Conservation (phyloP, 2,888 invertebrate species). For the Argynnis bischoffii region DNA sequence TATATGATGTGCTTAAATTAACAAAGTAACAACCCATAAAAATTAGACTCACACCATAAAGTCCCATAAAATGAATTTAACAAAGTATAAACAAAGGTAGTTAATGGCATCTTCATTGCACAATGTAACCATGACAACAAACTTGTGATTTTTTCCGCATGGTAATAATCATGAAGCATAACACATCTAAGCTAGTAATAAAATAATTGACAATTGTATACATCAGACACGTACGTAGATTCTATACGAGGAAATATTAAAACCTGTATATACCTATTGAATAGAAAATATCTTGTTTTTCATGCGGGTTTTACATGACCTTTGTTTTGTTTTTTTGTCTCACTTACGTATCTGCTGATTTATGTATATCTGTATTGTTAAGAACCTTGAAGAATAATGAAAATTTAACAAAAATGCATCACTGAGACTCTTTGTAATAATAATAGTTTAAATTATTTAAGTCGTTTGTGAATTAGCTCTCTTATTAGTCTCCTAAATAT, state of each 20-base stretch:
- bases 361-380: slow-evolving; percentile 46
- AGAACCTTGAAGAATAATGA: slow-evolving; percentile 55
- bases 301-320: slow-evolving; percentile 53
- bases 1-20: background rate
- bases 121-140: slow-evolving; percentile 40
- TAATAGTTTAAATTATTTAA: background rate
- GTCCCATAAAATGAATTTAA: slow-evolving; percentile 11
- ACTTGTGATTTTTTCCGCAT: slow-evolving; percentile 38
- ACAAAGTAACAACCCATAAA: slow-evolving; percentile 13
- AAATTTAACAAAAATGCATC: slow-evolving; percentile 2
- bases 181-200: slow-evolving; percentile 29
- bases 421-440: background rate
- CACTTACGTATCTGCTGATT: slow-evolving; percentile 47
- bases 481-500: no score
- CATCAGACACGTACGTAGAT: slow-evolving; percentile 32
- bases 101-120: slow-evolving; percentile 31
- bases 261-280: slow-evolving; percentile 19
- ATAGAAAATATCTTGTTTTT: slow-evolving; percentile 34
- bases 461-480: no score
- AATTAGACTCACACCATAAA: background rate
- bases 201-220: slow-evolving; percentile 38
- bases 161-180: slow-evolving; percentile 27
- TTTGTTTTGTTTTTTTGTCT: slow-evolving; percentile 44
- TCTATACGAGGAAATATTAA: slow-evolving; percentile 26
- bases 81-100: slow-evolving; percentile 15